Conservation (phyloP, 1,140 invertebrate genomes). For the Apocrypta bakeri region DNA sequence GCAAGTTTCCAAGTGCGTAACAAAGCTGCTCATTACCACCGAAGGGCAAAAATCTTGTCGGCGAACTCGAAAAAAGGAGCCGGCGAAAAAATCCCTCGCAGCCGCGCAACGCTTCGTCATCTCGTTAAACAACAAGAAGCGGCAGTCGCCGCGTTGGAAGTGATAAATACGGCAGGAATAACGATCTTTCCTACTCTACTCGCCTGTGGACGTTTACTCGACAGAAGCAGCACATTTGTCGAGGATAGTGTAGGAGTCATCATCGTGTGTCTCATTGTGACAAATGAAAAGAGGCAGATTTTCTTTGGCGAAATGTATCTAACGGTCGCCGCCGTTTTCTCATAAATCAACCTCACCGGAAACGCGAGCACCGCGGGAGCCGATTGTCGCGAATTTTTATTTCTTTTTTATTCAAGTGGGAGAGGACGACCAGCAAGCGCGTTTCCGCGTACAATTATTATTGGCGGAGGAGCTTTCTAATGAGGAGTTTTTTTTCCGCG, state of each 20-base stretch:
- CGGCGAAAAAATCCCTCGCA: background rate
- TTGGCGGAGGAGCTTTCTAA: background rate
- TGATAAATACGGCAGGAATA: conserved; percentile 11
- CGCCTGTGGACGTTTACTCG: background rate
- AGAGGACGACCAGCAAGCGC: background rate
- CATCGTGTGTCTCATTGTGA: conserved; percentile 1
- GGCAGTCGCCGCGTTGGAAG: background rate
- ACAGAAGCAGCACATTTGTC: background rate
- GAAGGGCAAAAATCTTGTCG: background rate
- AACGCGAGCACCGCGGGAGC: background rate
- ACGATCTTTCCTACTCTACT: conserved; percentile 18
- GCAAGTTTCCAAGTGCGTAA: too few relatives aligned
- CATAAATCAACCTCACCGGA: background rate
- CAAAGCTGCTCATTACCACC: background rate
- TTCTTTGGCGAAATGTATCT: conserved; percentile 34
- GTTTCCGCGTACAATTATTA: background rate
- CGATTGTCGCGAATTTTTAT: background rate
- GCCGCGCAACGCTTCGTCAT: background rate
- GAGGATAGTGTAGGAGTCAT: conserved; percentile 17
- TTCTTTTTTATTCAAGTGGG: background rate
- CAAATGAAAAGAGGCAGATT: conserved; percentile 31
- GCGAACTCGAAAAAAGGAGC: background rate
- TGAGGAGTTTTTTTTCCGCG: background rate
- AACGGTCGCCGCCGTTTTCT: background rate
- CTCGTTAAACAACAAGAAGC: background rate